Base-by-base conservation (phyloP, 2,113 vertebrate genomes). In the Gorsachius goisagi region DNA sequence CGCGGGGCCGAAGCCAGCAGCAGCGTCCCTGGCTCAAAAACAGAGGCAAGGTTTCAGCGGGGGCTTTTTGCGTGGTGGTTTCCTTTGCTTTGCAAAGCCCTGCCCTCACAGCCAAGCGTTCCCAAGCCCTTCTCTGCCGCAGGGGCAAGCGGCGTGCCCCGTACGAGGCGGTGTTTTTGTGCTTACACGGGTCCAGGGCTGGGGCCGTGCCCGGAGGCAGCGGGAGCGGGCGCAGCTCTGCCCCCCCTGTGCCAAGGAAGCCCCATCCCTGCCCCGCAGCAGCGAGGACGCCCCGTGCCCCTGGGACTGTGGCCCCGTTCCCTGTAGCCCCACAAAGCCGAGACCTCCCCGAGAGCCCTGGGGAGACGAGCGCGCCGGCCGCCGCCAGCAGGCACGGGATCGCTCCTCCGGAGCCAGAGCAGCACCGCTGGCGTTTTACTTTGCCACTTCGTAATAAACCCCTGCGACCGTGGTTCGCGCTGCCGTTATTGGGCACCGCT, bases 161-260 rank as follows among this genome's bases (percentile, higher is more conserved):
- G 0, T 37, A 11, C 74, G 6, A 14, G 21, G 2, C 11, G 35
- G 37, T 32, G 1, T 74, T 85, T 75, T 55, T 33, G 15, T 76
- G 24, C 56, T 55, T 33, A 4, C 9, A 8, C 0, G 0, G n/a
- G 37, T 18, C 47, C 0, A 0, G 6, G 11, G 28, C 8, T 26
- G 59, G 59, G n/a, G 35, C 59, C 37, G 3, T 52, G 68, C 62
- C 53, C 26, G 6, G 64, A 73, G 52, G 5, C 63, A 52, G 41
- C 3, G 2, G n/a, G 19, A 35, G 44, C 0, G 0, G 30, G 72
- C 72, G 32, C 63, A 19, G 64, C 64, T 52, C 77, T 59, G n/a
- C 53, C 11, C 18, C 4, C 3, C 30, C 32, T 0, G 0, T 9
- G 32, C 74, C 6, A 1, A 30, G 63, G 67, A 18, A 45, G 62